Conservation (phyloP, 2,888 invertebrate genomes). For the Apamea crenata region DNA sequence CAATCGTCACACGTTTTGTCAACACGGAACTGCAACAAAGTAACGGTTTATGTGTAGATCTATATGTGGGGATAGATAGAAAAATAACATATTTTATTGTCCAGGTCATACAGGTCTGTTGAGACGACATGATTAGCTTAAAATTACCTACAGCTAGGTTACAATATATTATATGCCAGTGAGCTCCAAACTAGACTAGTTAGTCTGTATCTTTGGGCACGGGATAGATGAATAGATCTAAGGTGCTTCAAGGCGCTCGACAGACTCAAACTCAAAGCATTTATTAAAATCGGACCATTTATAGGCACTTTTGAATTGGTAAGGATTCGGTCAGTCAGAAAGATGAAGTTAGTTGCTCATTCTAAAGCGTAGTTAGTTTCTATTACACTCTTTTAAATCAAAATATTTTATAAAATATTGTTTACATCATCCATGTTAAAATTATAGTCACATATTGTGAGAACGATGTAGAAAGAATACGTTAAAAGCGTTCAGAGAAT, state of each 20-base stretch:
- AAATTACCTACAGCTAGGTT: not conserved
- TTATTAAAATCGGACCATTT: not conserved
- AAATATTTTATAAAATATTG: not conserved
- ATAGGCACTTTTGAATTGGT: no score
- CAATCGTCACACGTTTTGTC: slow-evolving; percentile 93
- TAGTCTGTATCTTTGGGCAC: not conserved
- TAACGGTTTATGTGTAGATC: slow-evolving; percentile 30
- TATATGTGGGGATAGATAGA: not conserved
- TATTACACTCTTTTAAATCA: not conserved
- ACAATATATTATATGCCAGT: no score
- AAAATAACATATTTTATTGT: not conserved
- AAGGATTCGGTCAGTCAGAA: not conserved
- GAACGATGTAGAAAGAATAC: not conserved
- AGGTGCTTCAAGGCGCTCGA: not conserved
- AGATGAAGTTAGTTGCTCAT: no score
- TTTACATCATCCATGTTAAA: not conserved
- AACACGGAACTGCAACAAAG: slow-evolving; percentile 91
- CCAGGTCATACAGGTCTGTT: not conserved
- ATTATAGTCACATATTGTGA: not conserved
- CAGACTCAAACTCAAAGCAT: not conserved
- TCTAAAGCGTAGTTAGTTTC: not conserved
- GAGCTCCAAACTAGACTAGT: not conserved
- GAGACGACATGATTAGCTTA: not conserved
- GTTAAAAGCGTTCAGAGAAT: not conserved
- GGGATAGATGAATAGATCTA: not conserved